Base-by-base conservation (phyloP, 2,888 invertebrate genomes). In the Scotopteryx bipunctaria region DNA sequence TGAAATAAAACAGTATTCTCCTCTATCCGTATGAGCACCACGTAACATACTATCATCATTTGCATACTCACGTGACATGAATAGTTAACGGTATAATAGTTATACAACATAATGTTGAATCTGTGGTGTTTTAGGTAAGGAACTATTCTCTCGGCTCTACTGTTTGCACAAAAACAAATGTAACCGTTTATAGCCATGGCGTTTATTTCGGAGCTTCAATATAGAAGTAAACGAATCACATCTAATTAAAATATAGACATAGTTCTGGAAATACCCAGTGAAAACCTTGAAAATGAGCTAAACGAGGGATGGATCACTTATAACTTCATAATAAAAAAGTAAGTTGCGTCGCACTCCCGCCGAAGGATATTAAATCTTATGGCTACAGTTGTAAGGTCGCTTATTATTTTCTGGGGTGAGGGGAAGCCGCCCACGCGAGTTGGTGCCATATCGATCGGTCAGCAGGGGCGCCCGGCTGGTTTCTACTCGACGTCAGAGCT, bases 391-490 rank as follows among this genome's bases (percentile, higher is more conserved):
- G 55, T 77, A 80, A 71, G 73, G 78, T 75, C 67, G 67, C 69
- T 46, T 76, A 64, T 73, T 56, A 61, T 66, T 64, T 67, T 54
- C 62, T 55, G 53, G 59, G 57, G 64, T 62, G 68, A 66, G 69
- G 73, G 76, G 78, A 77, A 72, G 71, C 67, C 83, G 72, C 86
- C 84, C 75, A 83, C 86, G 74, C 79, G 72, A 70, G 63, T 61
- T 58, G 62, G 43, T 48, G 56, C 45, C 63, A 59, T 86, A 87
- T 88, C 79, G 87, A 87, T 87, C 86, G 82, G 67, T 70, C 66
- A 72, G 70, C 59, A 69, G 33, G 62, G 81, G 79, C 83, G 83
- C 82, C n/a, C 83, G 68, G 65, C 69, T 61, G 67, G 64, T 67
- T 57, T 62, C 76, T 69, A 43, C 25, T 37, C 50, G 33, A 81